Percentiles rank a stretch among this genome's conserved stretches.
phyloP scores from a whole-genome alignment of 2,888 invertebrate species.

The Lacanobia oleracea region DNA sequence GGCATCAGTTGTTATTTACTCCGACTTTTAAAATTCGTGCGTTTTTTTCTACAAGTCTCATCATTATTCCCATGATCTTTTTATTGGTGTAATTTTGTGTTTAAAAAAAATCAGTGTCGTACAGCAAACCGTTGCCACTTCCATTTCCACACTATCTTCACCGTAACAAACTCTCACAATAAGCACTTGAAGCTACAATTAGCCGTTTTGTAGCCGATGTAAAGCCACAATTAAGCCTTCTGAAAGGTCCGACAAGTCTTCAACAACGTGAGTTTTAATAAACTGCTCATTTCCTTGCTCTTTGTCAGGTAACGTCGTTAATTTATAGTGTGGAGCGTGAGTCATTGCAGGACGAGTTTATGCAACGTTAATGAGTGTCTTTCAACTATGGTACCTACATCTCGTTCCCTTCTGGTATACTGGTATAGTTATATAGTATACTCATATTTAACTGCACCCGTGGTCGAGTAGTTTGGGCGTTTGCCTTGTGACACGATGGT shows the following conservation, averaged over 20 bases:
- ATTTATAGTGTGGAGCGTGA: conserved; percentile 72
- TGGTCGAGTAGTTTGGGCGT: too few relatives aligned
- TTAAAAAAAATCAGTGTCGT: too few relatives aligned
- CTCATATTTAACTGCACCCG: too few relatives aligned
- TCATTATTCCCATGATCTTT: too few relatives aligned
- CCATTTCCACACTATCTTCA: conserved; percentile 63
- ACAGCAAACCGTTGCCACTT: conserved; percentile 53
- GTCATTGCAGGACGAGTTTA: conserved; percentile 42
- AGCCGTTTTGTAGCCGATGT: conserved; percentile 87
- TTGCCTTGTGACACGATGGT: too few relatives aligned
- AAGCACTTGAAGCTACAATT: conserved; percentile 87
- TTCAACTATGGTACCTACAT: too few relatives aligned
- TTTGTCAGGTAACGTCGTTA: conserved; percentile 75
- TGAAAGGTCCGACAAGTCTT: conserved; percentile 76
- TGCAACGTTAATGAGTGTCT: conserved; percentile 24
- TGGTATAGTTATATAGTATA: neutral
- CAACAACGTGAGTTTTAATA: conserved; percentile 77
- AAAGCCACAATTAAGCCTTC: conserved; percentile 87
- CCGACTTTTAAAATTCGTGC: too few relatives aligned
- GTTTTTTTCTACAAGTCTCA: too few relatives aligned
- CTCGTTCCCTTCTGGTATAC: neutral
- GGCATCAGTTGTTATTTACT: too few relatives aligned
- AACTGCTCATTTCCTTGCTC: conserved; percentile 75
- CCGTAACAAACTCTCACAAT: conserved; percentile 78
- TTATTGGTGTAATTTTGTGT: too few relatives aligned